Evolutionary conservation across 1,140 invertebrate genomes (phyloP), one percentile per base, ranked within the genome.

Genomic region (Piezodorus guildinii): DNA sequence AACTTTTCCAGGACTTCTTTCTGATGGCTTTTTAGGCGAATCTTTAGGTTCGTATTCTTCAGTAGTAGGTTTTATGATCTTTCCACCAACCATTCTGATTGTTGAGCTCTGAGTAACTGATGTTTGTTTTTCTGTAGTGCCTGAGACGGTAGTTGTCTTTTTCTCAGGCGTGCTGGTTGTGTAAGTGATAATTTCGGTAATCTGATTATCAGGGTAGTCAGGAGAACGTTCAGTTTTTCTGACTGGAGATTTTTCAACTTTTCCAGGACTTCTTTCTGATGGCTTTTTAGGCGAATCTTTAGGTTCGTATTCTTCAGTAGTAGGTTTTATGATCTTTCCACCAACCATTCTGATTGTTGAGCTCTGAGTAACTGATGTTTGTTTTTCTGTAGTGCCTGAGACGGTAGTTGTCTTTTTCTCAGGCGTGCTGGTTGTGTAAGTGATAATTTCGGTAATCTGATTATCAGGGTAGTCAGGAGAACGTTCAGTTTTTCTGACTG

Each of bases 251-350:
- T n/a, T 58, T 27, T 58, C 54, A 16, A 27, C 25, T 27, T 34
- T 21, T 27, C 54, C 5, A 25, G 23, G 54, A 27, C 27, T 58
- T 2, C 16, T 16, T 52, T 52, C 49, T 16, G 14, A 1, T 8
- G 17, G 49, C n/a, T 25, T 6, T 19, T 8, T 21, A 4, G 3
- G 49, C 8, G 17, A 25, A 21, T 21, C 16, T 9, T n/a, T 25
- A 6, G 17, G 17, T 52, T 52, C 49, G 49, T 16, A 25, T 16
- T 52, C 17, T 1, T 34, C 60, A 14, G 30, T 30, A 16, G 62
- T 63, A n/a, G 58, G 49, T 58, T 68, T 66, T 5, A 68, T 60
- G 14, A 68, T 39, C 49, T 66, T 68, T 44, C 62, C 62, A 16
- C 67, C 67, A 16, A 68, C 65, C 62, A 68, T 60, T 12, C 62